phyloP scores from a whole-genome alignment of 2,888 invertebrate species.

The Lithosia quadra region DNA sequence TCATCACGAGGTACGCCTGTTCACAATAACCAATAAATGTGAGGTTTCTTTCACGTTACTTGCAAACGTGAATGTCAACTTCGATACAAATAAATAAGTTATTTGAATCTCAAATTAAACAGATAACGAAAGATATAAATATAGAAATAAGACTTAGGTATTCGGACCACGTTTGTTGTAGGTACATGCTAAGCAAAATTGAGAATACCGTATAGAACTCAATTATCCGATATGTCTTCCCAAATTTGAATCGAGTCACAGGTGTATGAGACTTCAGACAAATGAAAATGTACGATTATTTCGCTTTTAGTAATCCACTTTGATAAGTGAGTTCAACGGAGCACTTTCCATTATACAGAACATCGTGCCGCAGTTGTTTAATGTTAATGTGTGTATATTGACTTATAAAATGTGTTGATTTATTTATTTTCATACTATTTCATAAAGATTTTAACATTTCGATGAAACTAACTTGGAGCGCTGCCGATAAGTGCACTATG shows the following conservation, averaged over 20 bases:
- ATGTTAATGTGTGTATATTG: background rate
- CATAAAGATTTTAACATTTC: background rate
- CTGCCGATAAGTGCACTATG: background rate
- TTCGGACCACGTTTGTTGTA: background rate
- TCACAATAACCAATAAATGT: background rate
- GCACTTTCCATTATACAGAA: background rate
- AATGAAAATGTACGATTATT: slow-evolving; percentile 17
- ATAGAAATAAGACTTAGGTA: background rate
- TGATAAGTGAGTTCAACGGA: slow-evolving; percentile 7
- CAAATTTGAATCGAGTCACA: slow-evolving; percentile 4
- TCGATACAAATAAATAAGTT: background rate
- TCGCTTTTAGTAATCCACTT: slow-evolving; percentile 8
- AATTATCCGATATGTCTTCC: background rate
- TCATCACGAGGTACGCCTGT: background rate
- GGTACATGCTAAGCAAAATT: background rate
- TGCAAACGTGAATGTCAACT: background rate
- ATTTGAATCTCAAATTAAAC: background rate
- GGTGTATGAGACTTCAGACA: slow-evolving; percentile 6
- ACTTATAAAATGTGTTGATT: background rate
- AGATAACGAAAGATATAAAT: background rate
- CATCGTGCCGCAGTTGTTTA: background rate
- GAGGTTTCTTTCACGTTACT: background rate
- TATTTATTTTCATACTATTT: background rate
- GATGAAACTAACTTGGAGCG: background rate
- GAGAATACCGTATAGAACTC: background rate